These are phyloP conservation scores for Gonocerus acuteangulatus DNA, from an alignment of 2,888 invertebrate genomes.

Conservation along the genomic window DNA sequence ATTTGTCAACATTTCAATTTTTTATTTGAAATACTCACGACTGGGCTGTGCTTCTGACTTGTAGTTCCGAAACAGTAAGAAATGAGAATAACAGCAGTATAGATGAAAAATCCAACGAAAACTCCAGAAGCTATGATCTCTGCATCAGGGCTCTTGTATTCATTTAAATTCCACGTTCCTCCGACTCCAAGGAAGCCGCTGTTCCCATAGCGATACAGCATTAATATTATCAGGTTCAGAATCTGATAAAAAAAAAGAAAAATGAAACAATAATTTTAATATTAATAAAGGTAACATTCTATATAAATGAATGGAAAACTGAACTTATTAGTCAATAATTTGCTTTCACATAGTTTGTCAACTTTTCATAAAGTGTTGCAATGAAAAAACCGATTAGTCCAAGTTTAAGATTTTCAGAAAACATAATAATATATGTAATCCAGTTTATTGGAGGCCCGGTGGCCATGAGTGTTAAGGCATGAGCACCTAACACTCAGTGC, in stretches of 20 bases:
- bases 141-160: slow-evolving; percentile 78
- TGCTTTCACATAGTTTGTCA: no score
- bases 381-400: no score
- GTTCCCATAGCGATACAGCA: slow-evolving; percentile 74
- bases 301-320: not conserved
- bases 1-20: no score
- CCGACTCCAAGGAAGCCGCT: slow-evolving; percentile 80
- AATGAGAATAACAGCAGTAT: slow-evolving; percentile 67
- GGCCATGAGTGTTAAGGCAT: no score
- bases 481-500: no score
- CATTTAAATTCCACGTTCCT: slow-evolving; percentile 83
- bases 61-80: slow-evolving; percentile 64
- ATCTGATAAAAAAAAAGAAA: slow-evolving; percentile 57
- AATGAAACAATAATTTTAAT: no score
- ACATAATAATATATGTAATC: no score
- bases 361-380: no score
- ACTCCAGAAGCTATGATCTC: slow-evolving; percentile 84
- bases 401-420: no score
- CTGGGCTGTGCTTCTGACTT: slow-evolving; percentile 53
- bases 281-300: slow-evolving; percentile 23
- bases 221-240: slow-evolving; percentile 69
- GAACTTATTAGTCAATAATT: no score
- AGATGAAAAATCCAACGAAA: slow-evolving; percentile 77
- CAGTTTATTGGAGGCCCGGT: no score
- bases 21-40: slow-evolving; percentile 44